Evolutionary conservation across 2,797 vertebrate species (phyloP).

Genomic region (Poeciliopsis gracilis): DNA sequence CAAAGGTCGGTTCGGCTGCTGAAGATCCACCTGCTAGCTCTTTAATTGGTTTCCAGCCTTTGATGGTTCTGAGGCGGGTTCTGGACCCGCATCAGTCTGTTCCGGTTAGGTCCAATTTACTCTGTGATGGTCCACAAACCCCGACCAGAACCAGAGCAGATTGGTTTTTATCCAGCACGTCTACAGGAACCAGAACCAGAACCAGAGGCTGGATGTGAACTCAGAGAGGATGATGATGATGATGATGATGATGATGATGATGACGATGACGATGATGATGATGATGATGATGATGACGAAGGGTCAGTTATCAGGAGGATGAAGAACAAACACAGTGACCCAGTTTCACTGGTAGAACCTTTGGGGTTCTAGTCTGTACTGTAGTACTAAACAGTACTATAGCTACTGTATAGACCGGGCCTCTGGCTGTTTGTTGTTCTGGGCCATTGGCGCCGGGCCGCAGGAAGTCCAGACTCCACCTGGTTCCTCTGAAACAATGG

Average conservation of each 20-base stretch:
- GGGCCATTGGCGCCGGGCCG: background rate
- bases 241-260: background rate
- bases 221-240: background rate
- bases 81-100: background rate
- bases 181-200: background rate
- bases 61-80: background rate
- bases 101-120: background rate
- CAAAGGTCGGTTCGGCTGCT: background rate
- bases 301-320: background rate
- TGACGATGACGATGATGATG: background rate
- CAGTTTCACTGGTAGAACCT: background rate
- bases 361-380: background rate
- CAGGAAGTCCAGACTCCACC: conserved; percentile 9
- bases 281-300: background rate
- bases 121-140: background rate
- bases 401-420: background rate
- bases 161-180: background rate
- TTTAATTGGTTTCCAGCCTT: no score
- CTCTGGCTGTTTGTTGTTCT: background rate
- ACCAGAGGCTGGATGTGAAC: background rate
- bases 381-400: background rate
- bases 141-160: background rate
- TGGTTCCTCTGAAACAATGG: background rate
- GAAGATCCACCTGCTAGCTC: background rate
- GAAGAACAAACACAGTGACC: background rate